phyloP scores from a whole-genome alignment of 2,888 invertebrate genomes.

The Acrobasis repandana region DNA sequence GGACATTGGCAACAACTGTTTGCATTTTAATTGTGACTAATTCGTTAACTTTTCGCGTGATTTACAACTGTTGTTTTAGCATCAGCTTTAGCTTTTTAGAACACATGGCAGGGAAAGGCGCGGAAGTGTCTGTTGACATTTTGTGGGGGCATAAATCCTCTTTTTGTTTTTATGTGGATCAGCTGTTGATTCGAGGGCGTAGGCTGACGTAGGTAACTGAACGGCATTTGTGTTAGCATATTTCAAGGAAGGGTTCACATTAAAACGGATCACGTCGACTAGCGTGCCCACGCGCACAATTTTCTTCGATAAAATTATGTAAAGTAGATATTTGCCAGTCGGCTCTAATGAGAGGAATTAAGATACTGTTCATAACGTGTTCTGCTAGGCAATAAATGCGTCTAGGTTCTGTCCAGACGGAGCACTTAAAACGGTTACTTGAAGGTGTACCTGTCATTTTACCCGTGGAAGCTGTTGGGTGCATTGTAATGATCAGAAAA shows the following conservation, averaged over 20 bases:
- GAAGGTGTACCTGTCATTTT: not conserved
- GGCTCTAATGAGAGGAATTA: conserved; percentile 73
- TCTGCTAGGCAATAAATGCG: conserved; percentile 62
- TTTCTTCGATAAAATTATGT: conserved; percentile 77
- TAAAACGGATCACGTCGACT: conserved; percentile 62
- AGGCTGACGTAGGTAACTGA: conserved; percentile 36
- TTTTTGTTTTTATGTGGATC: conserved; percentile 41
- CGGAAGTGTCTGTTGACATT: conserved; percentile 54
- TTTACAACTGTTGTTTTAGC: conserved; percentile 73
- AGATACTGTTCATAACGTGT: conserved; percentile 66
- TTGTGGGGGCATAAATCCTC: conserved; percentile 57
- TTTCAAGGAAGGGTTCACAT: conserved; percentile 66
- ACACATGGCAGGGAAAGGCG: conserved; percentile 51
- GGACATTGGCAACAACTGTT: conserved; percentile 81
- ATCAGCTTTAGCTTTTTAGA: conserved; percentile 46
- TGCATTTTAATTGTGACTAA: conserved; percentile 81
- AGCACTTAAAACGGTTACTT: conserved; percentile 25
- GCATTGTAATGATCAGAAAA: not conserved
- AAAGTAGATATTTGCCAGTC: conserved; percentile 69
- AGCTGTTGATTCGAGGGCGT: conserved; percentile 23
- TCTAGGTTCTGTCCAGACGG: conserved; percentile 61
- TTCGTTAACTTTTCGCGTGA: conserved; percentile 76
- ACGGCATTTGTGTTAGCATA: conserved; percentile 55
- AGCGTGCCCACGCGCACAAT: conserved; percentile 68
- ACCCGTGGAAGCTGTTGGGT: not conserved